phyloP scores from a whole-genome alignment of 2,797 vertebrate genomes.

The Rhinella marina region DNA sequence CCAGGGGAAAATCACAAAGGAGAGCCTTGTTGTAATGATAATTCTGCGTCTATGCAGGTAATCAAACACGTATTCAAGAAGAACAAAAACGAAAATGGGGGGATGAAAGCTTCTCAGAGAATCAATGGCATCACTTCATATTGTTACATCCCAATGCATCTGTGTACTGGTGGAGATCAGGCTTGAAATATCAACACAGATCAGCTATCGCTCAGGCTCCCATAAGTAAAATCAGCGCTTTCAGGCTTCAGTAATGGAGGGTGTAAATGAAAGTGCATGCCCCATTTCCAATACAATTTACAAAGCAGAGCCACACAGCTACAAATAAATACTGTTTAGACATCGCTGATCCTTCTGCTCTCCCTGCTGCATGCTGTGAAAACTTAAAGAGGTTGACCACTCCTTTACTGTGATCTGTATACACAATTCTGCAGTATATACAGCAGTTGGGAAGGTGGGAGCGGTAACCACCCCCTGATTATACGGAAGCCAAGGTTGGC shows the following conservation, averaged over 20 bases:
- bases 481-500: no score
- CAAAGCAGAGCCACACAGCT: neutral
- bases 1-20: slow-evolving; percentile 48
- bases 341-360: no score
- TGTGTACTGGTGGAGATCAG: neutral
- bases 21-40: slow-evolving; percentile 48
- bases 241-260: neutral
- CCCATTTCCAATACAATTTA: neutral
- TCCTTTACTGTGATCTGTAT: no score
- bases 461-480: no score
- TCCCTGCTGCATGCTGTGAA: no score
- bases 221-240: neutral
- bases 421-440: no score
- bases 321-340: neutral
- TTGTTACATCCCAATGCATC: slow-evolving; percentile 33
- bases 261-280: neutral
- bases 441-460: no score
- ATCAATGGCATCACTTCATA: slow-evolving; percentile 39
- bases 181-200: neutral
- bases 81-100: slow-evolving; percentile 47
- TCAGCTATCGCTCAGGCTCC: slow-evolving; percentile 19
- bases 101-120: slow-evolving; percentile 31
- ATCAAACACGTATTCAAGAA: slow-evolving; percentile 56
- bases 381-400: no score
- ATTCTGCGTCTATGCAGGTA: slow-evolving; percentile 48